phyloP scores from a whole-genome alignment of 1,140 invertebrate genomes.

The Gonatopus flavifemur region DNA sequence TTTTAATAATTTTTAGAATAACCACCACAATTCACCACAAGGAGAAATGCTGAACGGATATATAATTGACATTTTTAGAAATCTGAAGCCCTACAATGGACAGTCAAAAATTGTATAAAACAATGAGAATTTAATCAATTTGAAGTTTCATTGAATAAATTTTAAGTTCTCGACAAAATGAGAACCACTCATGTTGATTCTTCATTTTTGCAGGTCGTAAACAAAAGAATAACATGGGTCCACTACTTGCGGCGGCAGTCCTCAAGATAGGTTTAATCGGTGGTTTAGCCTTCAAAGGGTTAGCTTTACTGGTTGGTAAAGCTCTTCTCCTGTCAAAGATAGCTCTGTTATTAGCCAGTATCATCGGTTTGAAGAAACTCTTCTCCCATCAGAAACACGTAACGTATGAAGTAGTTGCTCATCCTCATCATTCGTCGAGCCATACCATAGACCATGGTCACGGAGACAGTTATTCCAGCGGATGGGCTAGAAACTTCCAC shows the following conservation, averaged over 20 bases:
- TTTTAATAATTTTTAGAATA: too few relatives aligned
- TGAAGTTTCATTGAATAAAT: too few relatives aligned
- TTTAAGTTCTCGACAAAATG: slow-evolving; percentile 16
- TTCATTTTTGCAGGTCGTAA: slow-evolving; percentile 63
- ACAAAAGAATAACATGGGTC: slow-evolving; percentile 74
- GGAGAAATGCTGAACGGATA: too few relatives aligned
- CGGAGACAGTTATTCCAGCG: slow-evolving; percentile 61
- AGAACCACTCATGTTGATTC: slow-evolving; percentile 3
- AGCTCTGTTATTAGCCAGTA: slow-evolving; percentile 73
- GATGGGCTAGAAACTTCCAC: slow-evolving; percentile 64
- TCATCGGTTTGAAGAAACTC: slow-evolving; percentile 80
- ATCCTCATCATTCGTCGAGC: slow-evolving; percentile 64
- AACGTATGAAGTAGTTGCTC: slow-evolving; percentile 72
- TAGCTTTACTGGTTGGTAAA: slow-evolving; percentile 80
- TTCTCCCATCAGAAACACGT: slow-evolving; percentile 75
- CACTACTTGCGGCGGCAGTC: slow-evolving; percentile 72
- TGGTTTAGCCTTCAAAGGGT: slow-evolving; percentile 75
- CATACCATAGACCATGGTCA: slow-evolving; percentile 54
- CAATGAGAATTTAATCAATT: too few relatives aligned
- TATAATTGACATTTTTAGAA: too few relatives aligned
- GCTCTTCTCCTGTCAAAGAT: slow-evolving; percentile 81
- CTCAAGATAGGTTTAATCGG: slow-evolving; percentile 79
- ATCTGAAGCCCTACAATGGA: too few relatives aligned
- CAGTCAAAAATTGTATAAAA: too few relatives aligned
- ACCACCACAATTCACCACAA: too few relatives aligned